Evolutionary conservation across 2,113 vertebrate genomes (phyloP).

Genomic region (Tenrec ecaudatus): DNA sequence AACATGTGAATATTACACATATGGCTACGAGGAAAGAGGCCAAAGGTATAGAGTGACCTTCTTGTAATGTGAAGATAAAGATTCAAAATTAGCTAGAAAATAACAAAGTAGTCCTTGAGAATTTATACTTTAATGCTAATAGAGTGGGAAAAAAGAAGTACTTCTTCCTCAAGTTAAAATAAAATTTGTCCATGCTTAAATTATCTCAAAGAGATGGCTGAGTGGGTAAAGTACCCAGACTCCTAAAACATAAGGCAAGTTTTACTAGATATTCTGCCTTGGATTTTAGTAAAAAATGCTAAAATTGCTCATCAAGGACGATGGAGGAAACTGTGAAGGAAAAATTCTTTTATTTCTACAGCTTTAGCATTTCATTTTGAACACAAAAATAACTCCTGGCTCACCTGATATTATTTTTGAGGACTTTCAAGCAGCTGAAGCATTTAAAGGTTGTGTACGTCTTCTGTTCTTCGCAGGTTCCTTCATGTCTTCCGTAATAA

Average conservation of each 20-base stretch:
- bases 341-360: neutral
- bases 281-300: slow-evolving; percentile 39
- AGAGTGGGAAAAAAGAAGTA: neutral
- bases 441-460: slow-evolving; percentile 95
- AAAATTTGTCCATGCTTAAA: slow-evolving; percentile 25
- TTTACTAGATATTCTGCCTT: slow-evolving; percentile 31
- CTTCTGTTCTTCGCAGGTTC: slow-evolving; percentile 88
- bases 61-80: slow-evolving; percentile 29
- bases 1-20: slow-evolving; percentile 36
- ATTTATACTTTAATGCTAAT: slow-evolving; percentile 11
- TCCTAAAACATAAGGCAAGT: slow-evolving; percentile 50
- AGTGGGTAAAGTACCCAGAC: slow-evolving; percentile 14
- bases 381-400: slow-evolving; percentile 63
- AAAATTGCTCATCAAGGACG: slow-evolving; percentile 17
- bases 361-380: slow-evolving; percentile 29
- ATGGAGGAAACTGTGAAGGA: neutral
- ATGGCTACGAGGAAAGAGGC: neutral
- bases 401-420: slow-evolving; percentile 99
- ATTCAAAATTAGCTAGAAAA: slow-evolving; percentile 44
- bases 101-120: neutral
- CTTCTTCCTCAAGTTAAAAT: neutral
- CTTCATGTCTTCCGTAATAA: slow-evolving; percentile 95
- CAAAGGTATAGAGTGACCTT: slow-evolving; percentile 8
- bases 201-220: slow-evolving; percentile 42
- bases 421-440: slow-evolving; percentile 96